phyloP scores from a whole-genome alignment of 2,797 vertebrate species.

The Lagocephalus sceleratus region DNA sequence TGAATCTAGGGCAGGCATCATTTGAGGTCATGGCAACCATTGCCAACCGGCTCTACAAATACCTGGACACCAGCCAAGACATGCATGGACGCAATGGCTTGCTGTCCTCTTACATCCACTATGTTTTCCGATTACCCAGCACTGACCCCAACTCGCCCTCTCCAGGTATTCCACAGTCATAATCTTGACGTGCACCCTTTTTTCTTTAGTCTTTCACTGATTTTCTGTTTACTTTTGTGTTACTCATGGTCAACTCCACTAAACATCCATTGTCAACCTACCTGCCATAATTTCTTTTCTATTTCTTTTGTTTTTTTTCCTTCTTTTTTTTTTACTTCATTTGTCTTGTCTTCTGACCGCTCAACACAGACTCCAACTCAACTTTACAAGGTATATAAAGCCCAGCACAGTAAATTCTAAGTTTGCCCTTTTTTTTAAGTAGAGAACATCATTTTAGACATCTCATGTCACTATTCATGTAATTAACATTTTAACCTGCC shows the following conservation, averaged over 20 bases:
- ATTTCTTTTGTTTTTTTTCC: constrained; percentile 51
- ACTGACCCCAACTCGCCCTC: constrained; percentile 93
- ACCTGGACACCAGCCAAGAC: constrained; percentile 94
- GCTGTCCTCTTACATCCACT: constrained; percentile 94
- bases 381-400: constrained; percentile 82
- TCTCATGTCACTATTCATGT: no score
- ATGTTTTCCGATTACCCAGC: constrained; percentile 94
- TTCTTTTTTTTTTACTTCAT: constrained; percentile 37
- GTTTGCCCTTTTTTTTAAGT: constrained; percentile 1
- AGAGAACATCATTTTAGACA: no score
- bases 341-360: constrained; percentile 80
- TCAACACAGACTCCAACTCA: constrained; percentile 82
- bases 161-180: constrained; percentile 78
- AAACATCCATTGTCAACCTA: constrained; percentile 30
- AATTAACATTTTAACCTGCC: no score
- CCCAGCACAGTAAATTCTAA: constrained; percentile 19
- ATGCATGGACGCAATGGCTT: constrained; percentile 95
- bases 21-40: constrained; percentile 98
- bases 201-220: constrained; percentile 15
- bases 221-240: constrained; percentile 37
- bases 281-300: constrained; percentile 53
- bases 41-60: constrained; percentile 96
- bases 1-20: constrained; percentile 95
- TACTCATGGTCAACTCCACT: constrained; percentile 25
- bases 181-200: neutral